A percentile compares a stretch with the other conserved stretches of the same genome.
Conservation (phyloP, 2,113 vertebrate species). For the Crotalus helleri region DNA sequence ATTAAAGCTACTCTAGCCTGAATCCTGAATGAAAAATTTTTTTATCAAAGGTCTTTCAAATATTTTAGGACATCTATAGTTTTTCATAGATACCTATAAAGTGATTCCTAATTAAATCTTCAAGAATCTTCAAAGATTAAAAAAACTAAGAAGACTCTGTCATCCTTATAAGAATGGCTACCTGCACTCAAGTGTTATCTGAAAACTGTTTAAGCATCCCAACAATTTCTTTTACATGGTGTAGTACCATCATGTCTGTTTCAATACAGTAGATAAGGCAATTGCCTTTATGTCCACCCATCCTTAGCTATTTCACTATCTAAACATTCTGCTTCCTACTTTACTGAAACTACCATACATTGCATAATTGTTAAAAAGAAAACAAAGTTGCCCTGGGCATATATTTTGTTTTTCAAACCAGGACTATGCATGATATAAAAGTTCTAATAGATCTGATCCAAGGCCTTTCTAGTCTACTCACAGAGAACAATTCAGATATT, state of each 20-base stretch:
- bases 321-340: not conserved
- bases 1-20: not conserved
- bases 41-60: not conserved
- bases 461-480: not conserved
- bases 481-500: not conserved
- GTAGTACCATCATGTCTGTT: not conserved
- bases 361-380: not conserved
- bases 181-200: not conserved
- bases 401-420: not conserved
- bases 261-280: not conserved
- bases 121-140: not conserved
- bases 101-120: not conserved
- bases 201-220: not conserved
- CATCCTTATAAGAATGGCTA: not conserved
- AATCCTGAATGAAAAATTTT: not conserved
- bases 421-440: not conserved
- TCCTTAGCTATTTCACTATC: not conserved
- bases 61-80: not conserved
- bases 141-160: not conserved
- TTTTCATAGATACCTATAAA: not conserved
- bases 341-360: not conserved
- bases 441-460: not conserved
- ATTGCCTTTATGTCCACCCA: not conserved
- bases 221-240: too few species aligned
- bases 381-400: not conserved